phyloP scores from a whole-genome alignment of 2,797 vertebrate species.

The Poeciliopsis paucimaculata region DNA sequence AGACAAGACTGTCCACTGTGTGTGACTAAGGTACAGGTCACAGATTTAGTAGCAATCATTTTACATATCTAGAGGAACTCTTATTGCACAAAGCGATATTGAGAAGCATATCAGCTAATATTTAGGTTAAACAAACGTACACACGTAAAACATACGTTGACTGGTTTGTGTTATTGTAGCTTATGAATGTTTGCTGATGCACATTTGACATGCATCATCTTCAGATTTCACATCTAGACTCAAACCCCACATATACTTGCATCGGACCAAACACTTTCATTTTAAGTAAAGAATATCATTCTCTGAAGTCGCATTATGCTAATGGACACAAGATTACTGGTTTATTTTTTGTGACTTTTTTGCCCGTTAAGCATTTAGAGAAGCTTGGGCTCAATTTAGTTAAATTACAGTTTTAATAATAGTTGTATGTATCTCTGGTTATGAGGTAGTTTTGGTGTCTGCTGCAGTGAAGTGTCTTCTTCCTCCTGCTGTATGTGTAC shows the following conservation, averaged over 20 bases:
- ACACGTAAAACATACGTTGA: neutral
- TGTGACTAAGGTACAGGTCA: neutral
- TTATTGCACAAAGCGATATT: neutral
- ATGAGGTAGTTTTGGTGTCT: neutral
- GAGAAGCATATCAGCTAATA: neutral
- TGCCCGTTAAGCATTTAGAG: neutral
- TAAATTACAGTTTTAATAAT: neutral
- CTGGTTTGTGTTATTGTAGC: neutral
- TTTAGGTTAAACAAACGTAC: neutral
- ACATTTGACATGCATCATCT: neutral
- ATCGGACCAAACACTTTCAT: neutral
- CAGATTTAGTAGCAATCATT: neutral
- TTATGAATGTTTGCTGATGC: neutral
- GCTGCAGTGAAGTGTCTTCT: constrained; percentile 27
- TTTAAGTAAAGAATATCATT: neutral
- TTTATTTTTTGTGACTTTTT: neutral
- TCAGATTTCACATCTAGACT: neutral
- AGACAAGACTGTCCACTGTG: too few relatives aligned
- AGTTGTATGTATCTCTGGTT: neutral
- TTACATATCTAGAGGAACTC: neutral
- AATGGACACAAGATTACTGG: neutral
- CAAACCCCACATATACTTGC: neutral
- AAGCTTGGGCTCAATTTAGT: neutral
- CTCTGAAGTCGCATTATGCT: neutral
- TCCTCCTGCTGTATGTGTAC: constrained; percentile 21